Conservation (phyloP, 2,113 vertebrate species). For the Micronisus gabar region DNA sequence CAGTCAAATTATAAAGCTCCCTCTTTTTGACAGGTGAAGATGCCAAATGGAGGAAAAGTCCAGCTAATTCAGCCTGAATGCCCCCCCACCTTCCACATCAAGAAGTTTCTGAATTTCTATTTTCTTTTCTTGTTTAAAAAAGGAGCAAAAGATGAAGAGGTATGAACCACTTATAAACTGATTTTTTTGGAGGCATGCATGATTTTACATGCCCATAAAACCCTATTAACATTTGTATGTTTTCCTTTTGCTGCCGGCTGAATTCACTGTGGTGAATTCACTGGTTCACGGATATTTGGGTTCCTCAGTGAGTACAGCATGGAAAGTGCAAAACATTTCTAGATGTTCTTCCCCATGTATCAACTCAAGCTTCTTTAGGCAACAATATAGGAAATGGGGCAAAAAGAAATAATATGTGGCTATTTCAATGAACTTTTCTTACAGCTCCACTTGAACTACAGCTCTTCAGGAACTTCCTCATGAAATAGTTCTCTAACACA, state of each 20-base stretch:
- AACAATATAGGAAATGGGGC: not conserved
- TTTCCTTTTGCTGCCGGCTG: not conserved
- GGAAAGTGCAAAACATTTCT: not conserved
- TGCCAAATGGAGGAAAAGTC: not conserved
- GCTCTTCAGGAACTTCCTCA: not conserved
- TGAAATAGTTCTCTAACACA: not conserved
- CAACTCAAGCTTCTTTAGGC: not conserved
- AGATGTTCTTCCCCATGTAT: not conserved
- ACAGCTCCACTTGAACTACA: not conserved
- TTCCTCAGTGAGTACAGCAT: not conserved
- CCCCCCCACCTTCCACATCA: fast-evolving
- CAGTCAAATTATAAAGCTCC: not conserved
- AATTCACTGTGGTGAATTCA: not conserved
- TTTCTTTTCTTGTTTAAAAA: not conserved
- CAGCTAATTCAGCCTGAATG: not conserved
- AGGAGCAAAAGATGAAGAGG: not conserved
- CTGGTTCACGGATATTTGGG: not conserved
- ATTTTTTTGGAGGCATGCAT: not conserved
- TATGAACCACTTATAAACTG: not conserved
- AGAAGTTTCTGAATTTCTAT: not conserved
- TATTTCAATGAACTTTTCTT: not conserved
- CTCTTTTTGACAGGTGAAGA: not conserved
- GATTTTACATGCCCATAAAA: not conserved
- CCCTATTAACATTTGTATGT: not conserved
- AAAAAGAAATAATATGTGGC: not conserved